Conservation (phyloP, 2,888 invertebrate species). For the Drosophila lutescens region DNA sequence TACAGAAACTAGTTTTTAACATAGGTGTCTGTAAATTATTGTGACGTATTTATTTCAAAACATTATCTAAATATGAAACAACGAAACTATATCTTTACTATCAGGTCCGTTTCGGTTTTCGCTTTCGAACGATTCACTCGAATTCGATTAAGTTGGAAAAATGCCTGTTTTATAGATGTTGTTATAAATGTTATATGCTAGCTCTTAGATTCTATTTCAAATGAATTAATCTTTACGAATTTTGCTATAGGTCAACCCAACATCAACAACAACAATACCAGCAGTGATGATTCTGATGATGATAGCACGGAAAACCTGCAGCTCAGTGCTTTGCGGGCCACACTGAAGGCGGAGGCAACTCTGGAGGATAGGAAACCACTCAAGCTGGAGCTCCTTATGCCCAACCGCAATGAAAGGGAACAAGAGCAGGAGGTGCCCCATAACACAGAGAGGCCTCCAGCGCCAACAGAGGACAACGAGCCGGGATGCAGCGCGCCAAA, state of each 20-base stretch:
- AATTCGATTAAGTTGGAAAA: too few relatives aligned
- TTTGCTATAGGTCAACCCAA: not conserved
- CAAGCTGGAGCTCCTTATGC: conserved; percentile 40
- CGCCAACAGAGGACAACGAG: conserved; percentile 5
- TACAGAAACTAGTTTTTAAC: too few relatives aligned
- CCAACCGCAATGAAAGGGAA: conserved; percentile 15
- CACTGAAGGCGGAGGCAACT: conserved; percentile 49
- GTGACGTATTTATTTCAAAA: not conserved
- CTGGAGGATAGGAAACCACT: conserved; percentile 51
- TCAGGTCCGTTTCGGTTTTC: too few relatives aligned
- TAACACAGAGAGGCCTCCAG: not conserved
- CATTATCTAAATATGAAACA: not conserved
- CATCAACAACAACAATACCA: conserved; percentile 20
- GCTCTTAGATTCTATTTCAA: too few relatives aligned
- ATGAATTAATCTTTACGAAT: not conserved
- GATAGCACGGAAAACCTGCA: conserved; percentile 59
- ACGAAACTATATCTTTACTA: not conserved
- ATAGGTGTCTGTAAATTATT: too few relatives aligned
- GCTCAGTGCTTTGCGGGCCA: conserved; percentile 55
- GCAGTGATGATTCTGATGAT: conserved; percentile 41
- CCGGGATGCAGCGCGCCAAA: conserved; percentile 35
- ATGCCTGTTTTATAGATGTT: too few relatives aligned
- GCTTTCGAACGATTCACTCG: too few relatives aligned
- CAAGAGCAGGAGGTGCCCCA: not conserved
- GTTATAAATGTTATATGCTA: too few relatives aligned